Base-by-base conservation (phyloP, 2,888 invertebrate genomes). In the Argynnis bischoffii region DNA sequence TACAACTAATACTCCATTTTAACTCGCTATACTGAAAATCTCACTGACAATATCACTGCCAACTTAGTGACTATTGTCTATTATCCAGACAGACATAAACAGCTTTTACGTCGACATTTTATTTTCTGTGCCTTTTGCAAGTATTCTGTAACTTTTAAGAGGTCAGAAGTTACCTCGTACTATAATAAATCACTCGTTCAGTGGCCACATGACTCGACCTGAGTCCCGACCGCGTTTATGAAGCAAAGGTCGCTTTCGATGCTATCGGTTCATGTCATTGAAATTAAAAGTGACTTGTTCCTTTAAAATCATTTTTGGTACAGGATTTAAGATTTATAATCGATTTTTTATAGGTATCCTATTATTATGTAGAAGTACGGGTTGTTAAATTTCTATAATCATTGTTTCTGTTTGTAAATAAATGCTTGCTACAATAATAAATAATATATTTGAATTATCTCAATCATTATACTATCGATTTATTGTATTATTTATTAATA, bases 201-300 rank as follows among this genome's bases (percentile, higher is more conserved):
- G 63, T 81, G 77, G 83, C 88, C 85, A 72, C 70, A 72, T 70
- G 61, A 69, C 70, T 70, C 81, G 86, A 89, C 88, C 88, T 87
- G 84, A 78, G 80, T 78, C 80, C 78, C 79, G 84, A 80, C 79
- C 85, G 82, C 83, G 86, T 88, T 86, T 86, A 88, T 89, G 87
- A 85, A 81, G 78, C 77, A 89, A 90, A 90, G 90, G 90, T 90
- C 90, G 89, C 80, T 80, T 75, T 75, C 81, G 86, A 88, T 86
- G 82, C 79, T 86, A 88, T 87, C 88, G 82, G 74, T 78, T 86
- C 87, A 87, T 86, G 88, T 88, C 86, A 88, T 87, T 82, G 81
- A 80, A 82, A 81, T 78, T 74, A 76, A 78, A 79, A 82, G 79
- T 87, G 88, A 89, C 81, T 88, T 85, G 89, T 78, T 73, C 64